A percentile compares a stretch with the other conserved stretches of the same genome.
Evolutionary conservation across 2,888 invertebrate genomes (phyloP).

Genomic region (Ophion ventricosus): DNA sequence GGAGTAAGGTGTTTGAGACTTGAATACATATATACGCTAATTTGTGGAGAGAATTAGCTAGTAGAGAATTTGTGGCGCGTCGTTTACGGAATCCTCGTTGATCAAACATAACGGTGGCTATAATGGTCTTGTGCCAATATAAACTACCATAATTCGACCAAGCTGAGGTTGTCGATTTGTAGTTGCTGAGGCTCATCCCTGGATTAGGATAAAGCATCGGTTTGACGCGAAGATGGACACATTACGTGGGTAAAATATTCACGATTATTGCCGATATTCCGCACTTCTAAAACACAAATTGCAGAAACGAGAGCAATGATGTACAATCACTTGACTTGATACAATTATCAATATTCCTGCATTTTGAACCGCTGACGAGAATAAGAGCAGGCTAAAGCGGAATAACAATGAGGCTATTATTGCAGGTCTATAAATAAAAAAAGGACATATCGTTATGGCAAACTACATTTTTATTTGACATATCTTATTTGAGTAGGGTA

Average conservation of each 20-base stretch:
- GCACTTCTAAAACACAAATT: no score
- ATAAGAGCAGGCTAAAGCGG: background rate
- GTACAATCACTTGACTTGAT: no score
- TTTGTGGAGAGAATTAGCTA: slow-evolving; percentile 35
- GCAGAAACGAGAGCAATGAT: no score
- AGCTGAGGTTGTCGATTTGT: background rate
- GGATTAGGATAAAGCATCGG: background rate
- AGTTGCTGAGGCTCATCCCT: background rate
- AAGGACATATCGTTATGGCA: background rate
- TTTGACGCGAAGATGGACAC: background rate
- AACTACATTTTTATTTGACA: background rate
- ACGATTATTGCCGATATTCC: no score
- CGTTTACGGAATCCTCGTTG: slow-evolving; percentile 36
- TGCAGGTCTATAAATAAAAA: background rate
- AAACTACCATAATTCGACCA: slow-evolving; percentile 12
- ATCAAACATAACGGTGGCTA: slow-evolving; percentile 30
- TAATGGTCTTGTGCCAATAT: background rate
- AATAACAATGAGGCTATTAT: background rate
- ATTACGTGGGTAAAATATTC: no score
- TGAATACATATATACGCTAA: slow-evolving; percentile 10
- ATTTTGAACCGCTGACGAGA: no score
- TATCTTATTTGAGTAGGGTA: no score
- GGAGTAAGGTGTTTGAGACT: slow-evolving; percentile 53
- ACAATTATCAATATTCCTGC: no score
- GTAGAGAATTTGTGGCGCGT: slow-evolving; percentile 28